Conservation (phyloP, 1,140 invertebrate species). For the Diabrotica undecimpunctata region DNA sequence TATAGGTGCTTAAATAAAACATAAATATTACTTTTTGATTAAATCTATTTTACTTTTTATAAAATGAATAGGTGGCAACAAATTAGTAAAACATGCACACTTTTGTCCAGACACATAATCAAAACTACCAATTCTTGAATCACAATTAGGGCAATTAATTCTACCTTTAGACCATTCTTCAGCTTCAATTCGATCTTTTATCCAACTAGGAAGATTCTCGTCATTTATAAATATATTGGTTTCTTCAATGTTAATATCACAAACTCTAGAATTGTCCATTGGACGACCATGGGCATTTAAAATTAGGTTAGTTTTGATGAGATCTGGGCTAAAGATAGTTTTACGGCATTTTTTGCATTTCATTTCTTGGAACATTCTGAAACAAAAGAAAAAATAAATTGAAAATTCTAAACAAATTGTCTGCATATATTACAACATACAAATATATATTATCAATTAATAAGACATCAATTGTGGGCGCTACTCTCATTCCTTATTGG, state of each 20-base stretch:
- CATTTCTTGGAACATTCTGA: slow-evolving; percentile 26
- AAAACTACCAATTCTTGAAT: slow-evolving; percentile 50
- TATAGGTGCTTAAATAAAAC: no score
- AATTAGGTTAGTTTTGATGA: slow-evolving; percentile 17
- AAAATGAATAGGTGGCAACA: slow-evolving; percentile 47
- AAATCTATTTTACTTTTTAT: slow-evolving; percentile 48
- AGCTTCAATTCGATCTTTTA: slow-evolving; percentile 27
- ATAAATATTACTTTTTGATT: background rate
- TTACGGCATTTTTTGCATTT: slow-evolving; percentile 35
- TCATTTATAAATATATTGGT: slow-evolving; percentile 32
- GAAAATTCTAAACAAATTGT: background rate
- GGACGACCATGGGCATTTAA: slow-evolving; percentile 28
- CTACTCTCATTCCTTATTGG: no score
- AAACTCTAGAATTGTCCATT: slow-evolving; percentile 1
- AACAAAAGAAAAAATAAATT: background rate
- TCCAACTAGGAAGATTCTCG: slow-evolving; percentile 31
- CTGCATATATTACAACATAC: no score
- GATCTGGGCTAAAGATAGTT: slow-evolving; percentile 11
- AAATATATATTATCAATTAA: no score
- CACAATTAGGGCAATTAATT: slow-evolving; percentile 50
- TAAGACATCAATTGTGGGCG: no score
- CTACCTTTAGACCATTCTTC: slow-evolving; percentile 51
- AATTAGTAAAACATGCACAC: slow-evolving; percentile 45
- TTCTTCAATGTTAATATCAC: slow-evolving; percentile 14
- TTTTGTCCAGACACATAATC: slow-evolving; percentile 51